Percentiles rank a stretch among this genome's conserved stretches.
These are phyloP conservation scores for Diadumene lineata DNA, from an alignment of 92 coral and sea anemone species.

Conservation along the genomic window DNA sequence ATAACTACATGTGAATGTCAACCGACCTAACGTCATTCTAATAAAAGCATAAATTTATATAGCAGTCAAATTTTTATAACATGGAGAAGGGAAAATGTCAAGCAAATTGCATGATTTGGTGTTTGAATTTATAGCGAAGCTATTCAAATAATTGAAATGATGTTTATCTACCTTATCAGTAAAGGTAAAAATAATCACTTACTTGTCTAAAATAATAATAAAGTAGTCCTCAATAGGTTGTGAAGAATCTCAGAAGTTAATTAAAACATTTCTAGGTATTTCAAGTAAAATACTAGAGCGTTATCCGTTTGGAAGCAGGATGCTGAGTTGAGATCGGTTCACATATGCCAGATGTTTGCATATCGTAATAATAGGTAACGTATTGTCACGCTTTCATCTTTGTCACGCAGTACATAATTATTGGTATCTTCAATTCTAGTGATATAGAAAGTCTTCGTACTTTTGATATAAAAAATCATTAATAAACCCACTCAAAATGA, in stretches of 20 bases:
- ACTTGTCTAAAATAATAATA: not conserved
- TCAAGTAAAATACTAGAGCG: not conserved
- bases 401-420: not conserved
- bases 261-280: not conserved
- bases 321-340: not conserved
- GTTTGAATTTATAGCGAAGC: no score
- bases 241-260: not conserved
- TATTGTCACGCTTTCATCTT: not conserved
- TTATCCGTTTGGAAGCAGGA: not conserved
- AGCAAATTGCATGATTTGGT: no score
- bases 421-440: not conserved
- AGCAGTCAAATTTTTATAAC: no score
- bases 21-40: no score
- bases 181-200: not conserved
- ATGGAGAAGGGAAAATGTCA: no score
- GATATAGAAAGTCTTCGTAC: no score
- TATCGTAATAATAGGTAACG: not conserved
- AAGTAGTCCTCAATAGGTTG: not conserved
- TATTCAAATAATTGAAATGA: no score
- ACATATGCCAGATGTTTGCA: not conserved
- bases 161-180: no score
- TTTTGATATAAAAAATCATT: no score
- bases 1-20: no score
- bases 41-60: no score
- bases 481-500: no score